Evolutionary conservation across 2,113 vertebrate genomes (phyloP), one percentile per base, ranked within the genome.

Genomic region (Poicephalus gulielmi): DNA sequence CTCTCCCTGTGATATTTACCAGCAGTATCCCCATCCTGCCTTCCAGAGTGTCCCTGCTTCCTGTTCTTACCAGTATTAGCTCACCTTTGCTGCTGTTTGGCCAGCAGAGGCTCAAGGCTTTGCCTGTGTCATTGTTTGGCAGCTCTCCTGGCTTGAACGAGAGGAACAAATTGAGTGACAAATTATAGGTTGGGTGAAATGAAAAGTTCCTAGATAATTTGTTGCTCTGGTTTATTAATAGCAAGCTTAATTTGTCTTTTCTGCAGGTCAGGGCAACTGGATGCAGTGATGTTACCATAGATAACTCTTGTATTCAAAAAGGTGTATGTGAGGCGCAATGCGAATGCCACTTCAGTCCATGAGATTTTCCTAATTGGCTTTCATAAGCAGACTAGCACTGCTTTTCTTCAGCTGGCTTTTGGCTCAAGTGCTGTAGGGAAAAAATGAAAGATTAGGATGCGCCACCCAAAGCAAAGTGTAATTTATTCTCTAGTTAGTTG

Each of bases 401-500:
- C 77, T 87, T 80, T 83, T 47, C 67, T 85, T 95, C 28, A 86
- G 46, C 37, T 77, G 64, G 47, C 64, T 91, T 94, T 95, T 6
- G 33, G 53, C 66, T 86, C 47, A 30, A 52, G 63, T 69, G 31
- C 17, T 57, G 19, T 41, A 43, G 60, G n/a, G 19, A 83, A 64
- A 74, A 74, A 87, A n/a, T 43, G 83, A 94, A 94, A 91, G 82
- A 94, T 92, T 55, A 82, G 15, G 33, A 50, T 17, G 33, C 79
- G 76, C 43, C 39, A 87, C 79, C 8, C 41, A 78, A 90, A 96
- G 77, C 83, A 88, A 96, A 95, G 59, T 71, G 88, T 95, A 85
- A 96, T 90, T 96, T 90, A 68, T 96, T 96, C 94, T 86, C 71
- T 91, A 82, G 86, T 83, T 96, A 96, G 91, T 82, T 92, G 90